Conservation (phyloP, 2,113 vertebrate genomes). For the Actenoides hombroni region DNA sequence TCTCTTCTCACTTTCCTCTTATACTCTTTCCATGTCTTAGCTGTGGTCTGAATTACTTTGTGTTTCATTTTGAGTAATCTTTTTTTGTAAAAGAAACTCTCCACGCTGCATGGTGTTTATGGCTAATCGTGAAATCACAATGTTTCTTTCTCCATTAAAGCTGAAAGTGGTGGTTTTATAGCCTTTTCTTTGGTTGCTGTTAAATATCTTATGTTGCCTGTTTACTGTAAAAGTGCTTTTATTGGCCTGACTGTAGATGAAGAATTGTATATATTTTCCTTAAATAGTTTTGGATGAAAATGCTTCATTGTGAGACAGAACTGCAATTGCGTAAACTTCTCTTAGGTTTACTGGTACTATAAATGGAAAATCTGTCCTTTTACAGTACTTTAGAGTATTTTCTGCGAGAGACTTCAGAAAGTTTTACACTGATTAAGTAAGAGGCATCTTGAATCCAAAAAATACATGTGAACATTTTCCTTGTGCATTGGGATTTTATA, state of each 20-base stretch:
- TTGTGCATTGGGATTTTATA: not conserved
- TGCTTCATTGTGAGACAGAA: not conserved
- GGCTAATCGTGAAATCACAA: not conserved
- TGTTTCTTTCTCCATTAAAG: not conserved
- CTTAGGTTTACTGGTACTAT: not conserved
- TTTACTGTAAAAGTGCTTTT: conserved; percentile 17
- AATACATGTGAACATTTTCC: not conserved
- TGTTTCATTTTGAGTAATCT: not conserved
- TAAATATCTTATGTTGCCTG: not conserved
- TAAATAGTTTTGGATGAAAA: conserved; percentile 8
- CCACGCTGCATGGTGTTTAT: not conserved
- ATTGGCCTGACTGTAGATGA: conserved; percentile 3
- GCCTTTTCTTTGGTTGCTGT: not conserved
- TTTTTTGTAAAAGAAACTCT: not conserved
- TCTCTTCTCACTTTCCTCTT: not conserved
- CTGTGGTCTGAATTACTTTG: not conserved
- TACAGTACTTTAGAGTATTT: not conserved
- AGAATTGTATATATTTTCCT: not conserved
- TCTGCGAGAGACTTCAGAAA: not conserved
- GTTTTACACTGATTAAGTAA: not conserved
- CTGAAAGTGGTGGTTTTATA: not conserved
- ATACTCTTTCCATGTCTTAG: not conserved
- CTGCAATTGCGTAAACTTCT: not conserved
- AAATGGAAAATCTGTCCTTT: not conserved
- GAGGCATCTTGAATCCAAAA: not conserved